phyloP scores from a whole-genome alignment of 64 coral and sea anemone species.

The Platygyra sinensis region DNA sequence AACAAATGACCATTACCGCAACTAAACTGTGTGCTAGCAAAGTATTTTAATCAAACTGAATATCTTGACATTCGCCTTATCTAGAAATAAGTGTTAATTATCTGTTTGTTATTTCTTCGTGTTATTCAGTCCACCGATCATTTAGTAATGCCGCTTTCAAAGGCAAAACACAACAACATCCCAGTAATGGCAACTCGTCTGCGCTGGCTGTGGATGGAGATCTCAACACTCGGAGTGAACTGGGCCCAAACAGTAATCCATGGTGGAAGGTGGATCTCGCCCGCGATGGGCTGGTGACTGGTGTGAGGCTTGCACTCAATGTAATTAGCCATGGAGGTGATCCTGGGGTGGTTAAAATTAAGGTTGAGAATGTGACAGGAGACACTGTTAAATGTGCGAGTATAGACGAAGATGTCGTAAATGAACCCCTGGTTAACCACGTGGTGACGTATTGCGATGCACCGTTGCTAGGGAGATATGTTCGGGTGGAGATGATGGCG shows the following conservation, averaged over 20 bases:
- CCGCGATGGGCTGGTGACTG: conserved; percentile 28
- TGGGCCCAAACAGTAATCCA: background rate
- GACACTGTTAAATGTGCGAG: background rate
- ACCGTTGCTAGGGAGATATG: background rate
- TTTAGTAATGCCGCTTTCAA: background rate
- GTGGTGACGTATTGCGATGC: background rate
- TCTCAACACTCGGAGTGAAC: background rate
- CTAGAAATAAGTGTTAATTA: no score
- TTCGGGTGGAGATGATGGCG: background rate
- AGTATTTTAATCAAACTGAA: no score
- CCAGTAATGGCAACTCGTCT: background rate
- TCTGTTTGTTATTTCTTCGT: background rate
- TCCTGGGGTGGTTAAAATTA: background rate
- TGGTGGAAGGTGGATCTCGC: conserved; percentile 28
- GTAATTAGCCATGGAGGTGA: no score
- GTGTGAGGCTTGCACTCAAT: background rate
- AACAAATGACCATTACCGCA: no score
- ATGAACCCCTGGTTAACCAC: background rate
- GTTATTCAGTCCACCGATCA: background rate
- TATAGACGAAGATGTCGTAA: background rate
- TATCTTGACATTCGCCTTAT: no score
- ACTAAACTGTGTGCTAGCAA: no score
- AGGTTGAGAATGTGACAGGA: background rate
- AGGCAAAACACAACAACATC: background rate
- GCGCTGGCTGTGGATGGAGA: background rate